Evolutionary conservation across 2,113 vertebrate genomes (phyloP), one percentile per base, ranked within the genome.

Genomic region (Ctenomys sociabilis): DNA sequence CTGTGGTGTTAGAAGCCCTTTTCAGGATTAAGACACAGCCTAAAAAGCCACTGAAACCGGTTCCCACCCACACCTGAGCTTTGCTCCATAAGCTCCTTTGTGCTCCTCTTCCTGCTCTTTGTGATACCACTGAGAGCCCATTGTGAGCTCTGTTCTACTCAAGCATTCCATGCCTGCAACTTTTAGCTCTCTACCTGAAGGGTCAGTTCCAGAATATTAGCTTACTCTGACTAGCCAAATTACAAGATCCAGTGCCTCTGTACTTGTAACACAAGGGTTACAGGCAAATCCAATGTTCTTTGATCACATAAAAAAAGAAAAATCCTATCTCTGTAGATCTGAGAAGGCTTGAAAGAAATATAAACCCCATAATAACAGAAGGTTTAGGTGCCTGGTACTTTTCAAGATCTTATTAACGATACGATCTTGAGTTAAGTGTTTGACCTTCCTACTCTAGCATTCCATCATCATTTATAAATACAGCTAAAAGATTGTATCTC

Each of bases 21-120:
- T 97, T 96, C 66, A 96, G 93, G 70, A 95, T 98, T 97, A 98
- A 7, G 93, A 43, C 37, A 52, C 59, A 90, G 70, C 10, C 96
- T 97, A 63, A 98, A 97, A 97, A 98, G 26, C 45, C 94, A 96
- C 40, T 85, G 97, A 97, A 98, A 98, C 94, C 49, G 82, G 22
- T 97, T 98, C 90, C 95, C 93, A 96, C 85, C 89, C 90, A 98
- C 97, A 91, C 90, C 4, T 59, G 54, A 5, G 9, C 93, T 92
- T 32, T 87, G 94, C 59, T 97, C 98, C 30, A 3, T 45, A 28
- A 77, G 14, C 43, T 49, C 43, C 37, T 73, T 40, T 98, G 7
- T 98, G 7, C 83, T 96, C 93, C n/a, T 2, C 45, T 43, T 84
- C 91, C 84, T 84, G 45, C n/a, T 84, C 95, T 96, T 97, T 95